Conservation (phyloP, 64 coral and sea anemone species). For the Montipora foliosa region DNA sequence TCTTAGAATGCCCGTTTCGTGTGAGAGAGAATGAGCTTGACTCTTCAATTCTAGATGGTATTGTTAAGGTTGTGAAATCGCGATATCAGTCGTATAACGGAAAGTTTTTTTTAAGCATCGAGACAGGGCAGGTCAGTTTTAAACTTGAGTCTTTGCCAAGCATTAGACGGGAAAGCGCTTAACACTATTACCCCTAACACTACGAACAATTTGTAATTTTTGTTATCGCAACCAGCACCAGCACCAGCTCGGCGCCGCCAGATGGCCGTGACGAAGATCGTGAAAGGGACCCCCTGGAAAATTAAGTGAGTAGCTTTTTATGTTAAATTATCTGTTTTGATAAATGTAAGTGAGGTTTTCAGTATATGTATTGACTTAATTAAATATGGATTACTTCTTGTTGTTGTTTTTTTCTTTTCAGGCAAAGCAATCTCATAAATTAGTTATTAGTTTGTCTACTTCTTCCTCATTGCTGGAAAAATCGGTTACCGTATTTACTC, state of each 20-base stretch:
- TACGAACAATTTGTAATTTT: conserved; percentile 41
- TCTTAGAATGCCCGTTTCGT: conserved; percentile 30
- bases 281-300: not conserved
- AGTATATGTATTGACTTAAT: not conserved
- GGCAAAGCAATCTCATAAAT: no score
- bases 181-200: conserved; percentile 33
- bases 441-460: no score
- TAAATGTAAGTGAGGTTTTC: not conserved
- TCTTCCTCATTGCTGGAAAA: no score
- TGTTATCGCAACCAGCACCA: conserved; percentile 50
- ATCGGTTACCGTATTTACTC: no score
- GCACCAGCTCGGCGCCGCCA: not conserved
- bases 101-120: conserved; percentile 16
- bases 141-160: conserved; percentile 33
- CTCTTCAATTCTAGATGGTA: not conserved
- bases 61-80: conserved; percentile 26
- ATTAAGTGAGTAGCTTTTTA: conserved; percentile 7
- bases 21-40: conserved; percentile 13
- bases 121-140: conserved; percentile 39
- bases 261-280: conserved; percentile 14
- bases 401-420: no score
- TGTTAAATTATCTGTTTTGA: not conserved
- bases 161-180: conserved; percentile 32
- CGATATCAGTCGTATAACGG: conserved; percentile 21
- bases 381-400: not conserved